These are phyloP conservation scores for Turdus rufiventris DNA, from an alignment of 2,113 vertebrate species.

Conservation along the genomic window DNA sequence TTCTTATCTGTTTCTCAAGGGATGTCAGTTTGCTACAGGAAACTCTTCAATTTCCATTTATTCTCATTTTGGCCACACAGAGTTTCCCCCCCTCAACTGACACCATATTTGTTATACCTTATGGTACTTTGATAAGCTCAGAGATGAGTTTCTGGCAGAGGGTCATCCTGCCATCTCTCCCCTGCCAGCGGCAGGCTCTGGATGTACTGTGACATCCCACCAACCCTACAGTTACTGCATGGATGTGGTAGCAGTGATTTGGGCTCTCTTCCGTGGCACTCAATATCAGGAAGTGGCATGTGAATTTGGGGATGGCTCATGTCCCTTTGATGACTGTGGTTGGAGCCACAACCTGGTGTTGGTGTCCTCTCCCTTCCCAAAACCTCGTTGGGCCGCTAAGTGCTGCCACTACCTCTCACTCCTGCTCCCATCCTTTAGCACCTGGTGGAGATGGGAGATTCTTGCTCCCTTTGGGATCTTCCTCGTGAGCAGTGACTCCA, in stretches of 20 bases:
- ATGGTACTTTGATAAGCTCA: not conserved
- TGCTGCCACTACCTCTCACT: accelerated
- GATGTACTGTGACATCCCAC: too few relatives aligned
- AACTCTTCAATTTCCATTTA: not conserved
- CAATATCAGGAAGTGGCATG: accelerated
- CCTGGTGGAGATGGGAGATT: not conserved
- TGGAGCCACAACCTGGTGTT: not conserved
- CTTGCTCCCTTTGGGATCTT: not conserved
- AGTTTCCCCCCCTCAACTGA: not conserved
- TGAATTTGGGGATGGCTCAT: not conserved
- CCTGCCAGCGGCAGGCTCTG: not conserved
- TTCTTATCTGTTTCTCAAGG: not conserved
- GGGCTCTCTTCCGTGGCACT: not conserved
- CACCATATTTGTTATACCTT: not conserved
- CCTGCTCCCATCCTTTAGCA: not conserved
- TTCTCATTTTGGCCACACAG: not conserved
- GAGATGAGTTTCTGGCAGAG: not conserved
- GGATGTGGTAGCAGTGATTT: not conserved
- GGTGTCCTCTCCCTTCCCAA: not conserved
- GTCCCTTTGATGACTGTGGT: not conserved
- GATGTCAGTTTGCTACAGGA: not conserved
- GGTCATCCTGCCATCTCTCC: not conserved
- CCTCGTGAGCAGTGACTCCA: not conserved
- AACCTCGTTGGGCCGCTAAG: not conserved
- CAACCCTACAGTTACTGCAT: accelerated